Evolutionary conservation across 2,113 vertebrate genomes (phyloP).

Genomic region (Laticauda colubrina): DNA sequence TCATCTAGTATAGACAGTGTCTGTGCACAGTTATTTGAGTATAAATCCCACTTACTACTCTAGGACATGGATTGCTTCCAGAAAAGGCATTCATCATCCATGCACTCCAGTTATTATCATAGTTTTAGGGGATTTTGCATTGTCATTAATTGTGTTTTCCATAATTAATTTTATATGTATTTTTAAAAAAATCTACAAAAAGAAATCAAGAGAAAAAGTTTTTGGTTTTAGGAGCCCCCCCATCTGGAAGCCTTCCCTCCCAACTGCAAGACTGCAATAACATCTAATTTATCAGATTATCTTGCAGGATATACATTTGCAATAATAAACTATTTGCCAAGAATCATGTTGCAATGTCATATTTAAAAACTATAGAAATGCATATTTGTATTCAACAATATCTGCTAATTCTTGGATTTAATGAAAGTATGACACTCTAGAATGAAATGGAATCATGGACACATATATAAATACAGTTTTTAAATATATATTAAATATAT

Average conservation of each 20-base stretch:
- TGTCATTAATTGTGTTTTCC: not conserved
- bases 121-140: not conserved
- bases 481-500: constrained; percentile 45
- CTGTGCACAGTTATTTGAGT: not conserved
- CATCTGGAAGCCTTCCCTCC: not conserved
- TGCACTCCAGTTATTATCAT: not conserved
- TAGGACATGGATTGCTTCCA: not conserved
- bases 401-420: not conserved
- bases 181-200: not conserved
- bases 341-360: constrained; percentile 12
- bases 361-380: constrained; percentile 13
- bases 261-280: too few species aligned
- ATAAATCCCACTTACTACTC: not conserved
- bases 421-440: not conserved
- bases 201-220: not conserved
- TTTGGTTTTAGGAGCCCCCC: not conserved
- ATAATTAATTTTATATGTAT: not conserved
- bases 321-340: not conserved
- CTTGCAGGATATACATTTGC: constrained; percentile 22
- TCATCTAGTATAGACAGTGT: not conserved
- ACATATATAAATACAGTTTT: constrained; percentile 33
- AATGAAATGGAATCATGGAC: constrained; percentile 27
- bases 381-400: not conserved
- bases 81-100: not conserved
- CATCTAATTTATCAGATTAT: constrained; percentile 27